phyloP scores from a whole-genome alignment of 2,888 invertebrate genomes.

The Apomyelois bistriatella region DNA sequence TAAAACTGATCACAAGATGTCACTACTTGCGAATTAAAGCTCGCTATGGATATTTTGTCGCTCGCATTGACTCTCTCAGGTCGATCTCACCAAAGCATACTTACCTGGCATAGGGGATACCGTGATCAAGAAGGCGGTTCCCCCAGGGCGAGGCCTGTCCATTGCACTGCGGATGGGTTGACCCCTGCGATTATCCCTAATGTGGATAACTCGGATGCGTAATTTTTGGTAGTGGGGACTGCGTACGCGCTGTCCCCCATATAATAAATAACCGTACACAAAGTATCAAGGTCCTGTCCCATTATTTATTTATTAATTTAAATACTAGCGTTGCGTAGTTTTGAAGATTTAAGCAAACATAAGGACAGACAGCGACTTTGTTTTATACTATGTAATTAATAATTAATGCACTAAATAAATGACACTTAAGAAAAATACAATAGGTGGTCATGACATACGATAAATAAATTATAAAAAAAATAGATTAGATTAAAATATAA shows the following conservation, averaged over 20 bases:
- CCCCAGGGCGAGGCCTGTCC: constrained; percentile 1
- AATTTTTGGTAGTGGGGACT: background rate
- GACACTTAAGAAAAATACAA: too few relatives aligned
- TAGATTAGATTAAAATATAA: too few relatives aligned
- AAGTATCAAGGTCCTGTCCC: too few relatives aligned
- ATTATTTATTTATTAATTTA: too few relatives aligned
- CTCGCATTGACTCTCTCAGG: background rate
- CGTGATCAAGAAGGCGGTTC: constrained; percentile 2
- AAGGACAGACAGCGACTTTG: too few relatives aligned
- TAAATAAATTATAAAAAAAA: too few relatives aligned
- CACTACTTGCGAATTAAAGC: background rate
- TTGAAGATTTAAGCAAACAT: too few relatives aligned
- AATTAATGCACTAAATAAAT: too few relatives aligned
- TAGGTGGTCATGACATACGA: too few relatives aligned
- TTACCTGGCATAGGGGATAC: constrained; percentile 1
- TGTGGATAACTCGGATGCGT: constrained; percentile 1
- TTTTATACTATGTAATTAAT: too few relatives aligned
- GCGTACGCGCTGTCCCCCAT: background rate
- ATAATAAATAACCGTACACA: background rate
- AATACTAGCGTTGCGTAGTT: too few relatives aligned
- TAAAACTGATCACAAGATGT: background rate
- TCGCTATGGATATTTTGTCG: background rate
- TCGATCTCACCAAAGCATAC: background rate
- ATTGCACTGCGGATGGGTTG: constrained; percentile 1
- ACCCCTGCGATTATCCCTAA: constrained; percentile 4